phyloP scores from a whole-genome alignment of 2,113 vertebrate genomes.

The Columba livia region DNA sequence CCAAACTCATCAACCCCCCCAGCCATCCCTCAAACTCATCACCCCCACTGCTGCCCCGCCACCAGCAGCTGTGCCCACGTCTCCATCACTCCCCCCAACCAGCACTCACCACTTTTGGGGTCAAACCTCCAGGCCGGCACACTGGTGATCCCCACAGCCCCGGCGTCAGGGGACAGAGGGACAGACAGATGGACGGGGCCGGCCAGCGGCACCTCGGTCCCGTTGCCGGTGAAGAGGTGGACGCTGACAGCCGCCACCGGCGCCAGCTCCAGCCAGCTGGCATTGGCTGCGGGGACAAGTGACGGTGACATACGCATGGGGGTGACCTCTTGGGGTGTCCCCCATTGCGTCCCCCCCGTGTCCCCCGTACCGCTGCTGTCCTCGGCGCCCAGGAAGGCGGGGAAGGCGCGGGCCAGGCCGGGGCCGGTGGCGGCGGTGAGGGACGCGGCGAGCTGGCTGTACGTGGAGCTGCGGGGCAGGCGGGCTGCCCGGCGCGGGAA shows the following conservation, averaged over 20 bases:
- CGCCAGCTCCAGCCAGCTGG: slow-evolving; percentile 85
- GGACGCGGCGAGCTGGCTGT: slow-evolving; percentile 86
- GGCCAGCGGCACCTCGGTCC: slow-evolving; percentile 77
- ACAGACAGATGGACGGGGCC: slow-evolving; percentile 87
- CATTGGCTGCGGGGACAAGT: slow-evolving; percentile 70
- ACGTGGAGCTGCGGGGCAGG: slow-evolving; percentile 84
- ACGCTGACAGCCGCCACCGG: slow-evolving; percentile 85
- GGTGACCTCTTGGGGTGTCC: fast-evolving
- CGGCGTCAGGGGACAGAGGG: slow-evolving; percentile 82
- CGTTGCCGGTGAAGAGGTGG: slow-evolving; percentile 85
- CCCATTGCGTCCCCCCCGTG: too few species aligned
- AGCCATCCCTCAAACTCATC: background rate
- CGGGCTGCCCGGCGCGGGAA: slow-evolving; percentile 89
- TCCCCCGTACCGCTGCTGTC: slow-evolving; percentile 82
- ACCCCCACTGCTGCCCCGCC: too few species aligned
- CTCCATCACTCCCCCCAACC: too few species aligned
- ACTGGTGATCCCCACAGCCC: slow-evolving; percentile 79
- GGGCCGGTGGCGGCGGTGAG: slow-evolving; percentile 88
- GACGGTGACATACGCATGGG: fast-evolving
- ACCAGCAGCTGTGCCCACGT: background rate
- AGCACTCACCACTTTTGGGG: slow-evolving; percentile 79
- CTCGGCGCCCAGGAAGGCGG: slow-evolving; percentile 89
- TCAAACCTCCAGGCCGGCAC: slow-evolving; percentile 90
- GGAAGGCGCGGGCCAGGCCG: slow-evolving; percentile 87
- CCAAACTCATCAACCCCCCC: too few species aligned